Conservation (phyloP, 2,113 vertebrate genomes). For the human (Homo sapiens) region GRCh38 chr12:122968501-122969000, state of each 20-base stretch:
- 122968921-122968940: not conserved
- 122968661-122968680: not conserved
- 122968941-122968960: not conserved
- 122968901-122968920: too few species aligned
- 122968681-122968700: not conserved
- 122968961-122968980: not conserved
- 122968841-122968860: not conserved
- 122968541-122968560: not conserved
- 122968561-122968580: not conserved
- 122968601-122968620: not conserved
- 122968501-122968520: not conserved
- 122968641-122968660: not conserved
- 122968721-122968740: not conserved
- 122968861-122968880: not conserved
- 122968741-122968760: not conserved
- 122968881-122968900: not conserved
- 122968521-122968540: not conserved
- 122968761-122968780: not conserved
- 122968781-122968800: not conserved
- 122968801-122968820: not conserved
- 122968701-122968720: not conserved
- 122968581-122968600: not conserved
- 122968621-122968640: not conserved
- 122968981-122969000: not conserved
- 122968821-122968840: not conserved